Base-by-base conservation (phyloP, 2,113 vertebrate species). In the Corythaeola cristata region DNA sequence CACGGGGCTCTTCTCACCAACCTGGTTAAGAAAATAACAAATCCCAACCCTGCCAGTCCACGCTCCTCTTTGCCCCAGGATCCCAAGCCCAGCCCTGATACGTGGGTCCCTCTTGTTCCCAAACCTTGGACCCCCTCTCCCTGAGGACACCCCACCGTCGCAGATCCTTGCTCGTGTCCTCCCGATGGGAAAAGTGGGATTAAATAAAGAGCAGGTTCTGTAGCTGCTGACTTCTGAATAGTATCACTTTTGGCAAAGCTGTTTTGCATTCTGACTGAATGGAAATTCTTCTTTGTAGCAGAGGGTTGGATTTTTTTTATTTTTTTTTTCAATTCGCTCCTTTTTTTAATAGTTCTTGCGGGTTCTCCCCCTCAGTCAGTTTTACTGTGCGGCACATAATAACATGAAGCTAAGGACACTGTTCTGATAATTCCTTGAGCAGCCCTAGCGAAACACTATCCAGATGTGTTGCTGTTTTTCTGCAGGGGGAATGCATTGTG, bases 401-500 rank as follows among this genome's bases (percentile, higher is more conserved):
- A 96, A 93, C 63, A 62, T 2, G 77, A 79, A 92, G 82, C 92
- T 84, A 89, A 80, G 84, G 95, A 96, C n/a, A 23, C 89, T 90
- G 89, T 41, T 94, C 62, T 28, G 90, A 88, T 92, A 94, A 95
- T 97, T 96, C 93, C 81, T 88, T 62, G 74, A 95, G 93, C 94
- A 96, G 91, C 81, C 84, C 77, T 45, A 79, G 91, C 3, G 3
- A 97, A 97, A 97, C 88, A 44, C 78, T 94, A 52, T 96, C 97
- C 97, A 98, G 97, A 97, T 97, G 97, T 95, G 97, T 64, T 52
- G 80, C 60, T 94, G 90, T 49, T 94, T 97, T 97, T 88, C 92
- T 33, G 7, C 76, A 77, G 77, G 85, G 93, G 77, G 77, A 96
- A 94, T 41, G 77, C 56, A 45, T 89, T 85, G 82, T 97, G 88